A percentile compares a stretch with the other conserved stretches of the same genome.
These are phyloP conservation scores for Gnathonemus echidnorhynchus DNA, from an alignment of 2,113 vertebrate genomes.

Conservation along the genomic window DNA sequence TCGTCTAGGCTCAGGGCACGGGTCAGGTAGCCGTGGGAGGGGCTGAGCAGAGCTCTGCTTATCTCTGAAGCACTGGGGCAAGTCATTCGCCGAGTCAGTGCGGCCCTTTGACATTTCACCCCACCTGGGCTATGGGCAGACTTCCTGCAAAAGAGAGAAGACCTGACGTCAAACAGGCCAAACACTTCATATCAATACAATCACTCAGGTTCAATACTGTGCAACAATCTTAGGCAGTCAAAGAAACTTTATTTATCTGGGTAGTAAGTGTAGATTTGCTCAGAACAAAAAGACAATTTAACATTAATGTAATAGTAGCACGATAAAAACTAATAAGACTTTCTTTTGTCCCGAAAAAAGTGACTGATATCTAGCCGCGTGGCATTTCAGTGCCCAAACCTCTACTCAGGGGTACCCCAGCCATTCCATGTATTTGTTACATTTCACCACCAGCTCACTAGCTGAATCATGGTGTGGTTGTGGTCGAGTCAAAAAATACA, in stretches of 20 bases:
- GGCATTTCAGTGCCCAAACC: not conserved
- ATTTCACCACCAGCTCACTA: not conserved
- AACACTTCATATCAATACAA: not conserved
- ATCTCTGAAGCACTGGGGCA: constrained; percentile 81
- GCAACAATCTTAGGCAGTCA: not conserved
- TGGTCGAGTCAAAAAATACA: not conserved
- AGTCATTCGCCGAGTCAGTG: constrained; percentile 69
- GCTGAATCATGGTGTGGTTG: not conserved
- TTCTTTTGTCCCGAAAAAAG: not conserved
- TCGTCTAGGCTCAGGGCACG: constrained; percentile 74
- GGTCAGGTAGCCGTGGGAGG: constrained; percentile 51
- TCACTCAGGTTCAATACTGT: not conserved
- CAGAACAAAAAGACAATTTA: not conserved
- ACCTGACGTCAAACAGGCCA: not conserved
- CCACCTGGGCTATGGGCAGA: constrained; percentile 42
- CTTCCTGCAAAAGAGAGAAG: constrained; percentile 49
- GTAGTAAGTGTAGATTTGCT: not conserved
- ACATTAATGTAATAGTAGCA: not conserved
- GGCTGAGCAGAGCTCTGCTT: constrained; percentile 67
- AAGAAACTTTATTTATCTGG: not conserved
- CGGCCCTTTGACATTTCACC: constrained; percentile 51
- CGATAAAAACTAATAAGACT: not conserved
- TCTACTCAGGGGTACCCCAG: not conserved
- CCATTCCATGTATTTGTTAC: not conserved
- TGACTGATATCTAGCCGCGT: not conserved